Conservation (phyloP, 2,797 vertebrate genomes). For the Pteronotus mesoamericanus region DNA sequence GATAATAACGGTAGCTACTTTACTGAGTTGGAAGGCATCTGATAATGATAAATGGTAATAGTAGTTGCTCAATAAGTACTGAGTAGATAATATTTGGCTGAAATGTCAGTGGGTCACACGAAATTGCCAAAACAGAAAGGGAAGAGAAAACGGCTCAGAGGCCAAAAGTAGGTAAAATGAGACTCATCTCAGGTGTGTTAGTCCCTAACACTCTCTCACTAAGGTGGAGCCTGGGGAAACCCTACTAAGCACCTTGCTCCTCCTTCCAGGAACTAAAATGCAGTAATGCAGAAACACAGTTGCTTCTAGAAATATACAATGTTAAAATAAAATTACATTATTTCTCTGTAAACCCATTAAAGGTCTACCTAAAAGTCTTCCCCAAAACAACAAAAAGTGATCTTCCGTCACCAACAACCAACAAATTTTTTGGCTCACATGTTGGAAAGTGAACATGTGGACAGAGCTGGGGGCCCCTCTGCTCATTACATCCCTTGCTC, state of each 20-base stretch:
- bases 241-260: neutral
- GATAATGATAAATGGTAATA: neutral
- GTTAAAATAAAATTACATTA: neutral
- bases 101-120: neutral
- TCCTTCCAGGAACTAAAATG: neutral
- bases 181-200: neutral
- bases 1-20: neutral
- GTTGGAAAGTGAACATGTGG: neutral
- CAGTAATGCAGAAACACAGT: neutral
- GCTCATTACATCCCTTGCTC: neutral
- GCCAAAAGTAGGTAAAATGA: neutral
- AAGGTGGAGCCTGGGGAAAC: neutral
- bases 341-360: neutral
- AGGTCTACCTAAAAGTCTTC: neutral
- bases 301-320: neutral
- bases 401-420: neutral
- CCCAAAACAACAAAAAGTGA: neutral
- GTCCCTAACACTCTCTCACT: neutral
- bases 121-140: neutral
- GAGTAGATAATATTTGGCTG: neutral
- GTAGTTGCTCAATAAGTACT: neutral
- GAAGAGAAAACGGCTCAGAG: neutral
- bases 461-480: neutral
- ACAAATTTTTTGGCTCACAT: neutral
- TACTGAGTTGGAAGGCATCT: neutral